A percentile compares a stretch with the other conserved stretches of the same genome.
Evolutionary conservation across 2,113 vertebrate species (phyloP).

Genomic region (Pachycephala philippinensis): DNA sequence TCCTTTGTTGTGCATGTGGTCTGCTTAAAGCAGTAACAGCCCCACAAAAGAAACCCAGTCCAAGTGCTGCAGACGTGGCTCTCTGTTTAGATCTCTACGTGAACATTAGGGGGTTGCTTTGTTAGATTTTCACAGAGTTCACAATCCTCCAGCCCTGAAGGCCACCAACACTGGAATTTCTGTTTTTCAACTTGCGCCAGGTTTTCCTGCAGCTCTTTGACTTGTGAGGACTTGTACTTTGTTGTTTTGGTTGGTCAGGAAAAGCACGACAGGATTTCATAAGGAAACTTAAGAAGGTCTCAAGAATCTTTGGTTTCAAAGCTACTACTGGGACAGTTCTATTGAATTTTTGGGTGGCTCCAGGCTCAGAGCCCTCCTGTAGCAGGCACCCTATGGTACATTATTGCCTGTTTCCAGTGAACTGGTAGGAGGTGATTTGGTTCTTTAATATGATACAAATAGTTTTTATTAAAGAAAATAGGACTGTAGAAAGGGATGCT

Average conservation of each 20-base stretch:
- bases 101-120: slow-evolving; percentile 31
- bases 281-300: slow-evolving; percentile 59
- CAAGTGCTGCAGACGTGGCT: background rate
- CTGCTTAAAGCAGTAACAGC: slow-evolving; percentile 9
- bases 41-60: background rate
- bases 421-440: slow-evolving; percentile 34
- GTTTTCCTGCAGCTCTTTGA: slow-evolving; percentile 49
- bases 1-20: background rate
- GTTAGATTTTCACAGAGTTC: slow-evolving; percentile 24
- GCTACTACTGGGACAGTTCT: slow-evolving; percentile 24
- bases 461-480: slow-evolving; percentile 67
- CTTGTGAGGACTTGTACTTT: slow-evolving; percentile 1
- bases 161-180: slow-evolving; percentile 24
- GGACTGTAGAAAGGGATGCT: background rate
- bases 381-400: slow-evolving; percentile 40
- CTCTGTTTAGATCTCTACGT: slow-evolving; percentile 11
- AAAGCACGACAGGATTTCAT: slow-evolving; percentile 36
- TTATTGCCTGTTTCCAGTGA: slow-evolving; percentile 25
- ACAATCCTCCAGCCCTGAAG: background rate
- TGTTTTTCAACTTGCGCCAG: slow-evolving; percentile 43
- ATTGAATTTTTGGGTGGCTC: slow-evolving; percentile 53
- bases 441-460: slow-evolving; percentile 46
- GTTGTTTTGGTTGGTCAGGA: slow-evolving; percentile 62
- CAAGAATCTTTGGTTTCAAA: slow-evolving; percentile 69
- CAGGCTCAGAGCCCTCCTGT: slow-evolving; percentile 53